These are phyloP conservation scores for Rafetus swinhoei DNA, from an alignment of 2,113 vertebrate genomes.

Conservation along the genomic window DNA sequence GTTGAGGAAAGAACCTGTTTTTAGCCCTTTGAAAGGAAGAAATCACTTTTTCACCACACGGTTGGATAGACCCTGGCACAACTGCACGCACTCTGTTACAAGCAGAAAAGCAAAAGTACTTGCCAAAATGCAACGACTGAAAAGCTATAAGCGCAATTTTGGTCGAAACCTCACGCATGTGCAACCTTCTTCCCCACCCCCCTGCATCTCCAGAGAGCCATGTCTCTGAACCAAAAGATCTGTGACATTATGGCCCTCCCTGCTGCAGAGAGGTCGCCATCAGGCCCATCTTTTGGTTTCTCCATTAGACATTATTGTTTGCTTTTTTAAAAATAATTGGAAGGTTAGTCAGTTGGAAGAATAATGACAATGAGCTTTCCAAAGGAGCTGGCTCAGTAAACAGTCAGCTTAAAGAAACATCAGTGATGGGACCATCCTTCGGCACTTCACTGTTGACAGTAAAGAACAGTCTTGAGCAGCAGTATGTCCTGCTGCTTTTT, in stretches of 20 bases:
- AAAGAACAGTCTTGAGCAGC: conserved; percentile 8
- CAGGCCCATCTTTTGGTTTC: neutral
- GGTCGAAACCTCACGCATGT: conserved; percentile 43
- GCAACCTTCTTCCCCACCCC: too few species aligned
- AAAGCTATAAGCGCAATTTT: conserved; percentile 51
- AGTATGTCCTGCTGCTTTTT: neutral
- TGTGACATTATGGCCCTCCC: neutral
- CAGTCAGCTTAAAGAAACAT: neutral
- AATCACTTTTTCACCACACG: conserved; percentile 5
- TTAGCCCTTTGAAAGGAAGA: neutral
- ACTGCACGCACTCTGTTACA: accelerated
- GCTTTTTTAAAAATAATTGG: neutral
- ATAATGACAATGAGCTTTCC: neutral
- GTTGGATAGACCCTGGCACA: neutral
- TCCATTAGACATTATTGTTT: neutral
- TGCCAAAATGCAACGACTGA: neutral
- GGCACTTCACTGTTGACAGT: accelerated
- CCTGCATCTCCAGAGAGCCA: neutral
- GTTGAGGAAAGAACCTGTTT: neutral
- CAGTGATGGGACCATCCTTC: accelerated
- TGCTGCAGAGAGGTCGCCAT: neutral
- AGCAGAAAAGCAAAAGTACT: neutral
- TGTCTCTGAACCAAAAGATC: neutral
- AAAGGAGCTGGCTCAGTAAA: neutral
- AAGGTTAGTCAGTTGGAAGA: neutral